Base-by-base conservation (phyloP, 2,113 vertebrate genomes). In the Trachemys scripta region DNA sequence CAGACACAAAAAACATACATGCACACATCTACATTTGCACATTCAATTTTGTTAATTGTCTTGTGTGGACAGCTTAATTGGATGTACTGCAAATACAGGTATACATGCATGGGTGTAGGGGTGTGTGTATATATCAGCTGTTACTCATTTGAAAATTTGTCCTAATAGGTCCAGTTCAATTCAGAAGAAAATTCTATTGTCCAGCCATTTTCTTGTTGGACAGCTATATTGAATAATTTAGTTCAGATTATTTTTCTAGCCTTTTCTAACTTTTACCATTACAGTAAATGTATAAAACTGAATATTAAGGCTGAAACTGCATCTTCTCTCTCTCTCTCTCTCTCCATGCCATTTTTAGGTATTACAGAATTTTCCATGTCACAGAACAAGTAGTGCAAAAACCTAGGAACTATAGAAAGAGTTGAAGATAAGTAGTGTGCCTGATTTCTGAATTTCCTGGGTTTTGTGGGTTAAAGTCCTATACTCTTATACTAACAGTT, bases 401-500 rank as follows among this genome's bases (percentile, higher is more conserved):
- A 47, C 2, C 20, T 89, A 85, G 0, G 6, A 38, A 49, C 9
- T 38, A 93, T 89, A 88, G 80, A 90, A 82, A 1, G 17, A 85
- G 56, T n/a, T 53, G 90, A 78, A 59, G 8, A 90, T 27, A 78
- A 88, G 92, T 92, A 93, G 45, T 84, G 93, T 93, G 94, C 80
- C 2, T 76, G 53, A 79, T 83, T 31, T 59, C 78, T 54, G 91
- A 89, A 94, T 89, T 84, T 92, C 50, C 91, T 42, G 31, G 8
- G 17, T 92, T 95, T 93, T 86, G 53, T 76, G n/a, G 87, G 31
- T 8, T 89, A 85, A 29, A 93, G 76, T 85, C 13, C 24, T 80
- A 53, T 53, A 9, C 11, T 87, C 54, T 87, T 87, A 54, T 6
- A 85, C 51, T 91, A 85, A 85, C 24, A 80, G 62, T 78, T 94